Percentiles rank a stretch among this genome's conserved stretches.
Conservation (phyloP, 2,113 vertebrate species). For the Camarhynchus parvulus region DNA sequence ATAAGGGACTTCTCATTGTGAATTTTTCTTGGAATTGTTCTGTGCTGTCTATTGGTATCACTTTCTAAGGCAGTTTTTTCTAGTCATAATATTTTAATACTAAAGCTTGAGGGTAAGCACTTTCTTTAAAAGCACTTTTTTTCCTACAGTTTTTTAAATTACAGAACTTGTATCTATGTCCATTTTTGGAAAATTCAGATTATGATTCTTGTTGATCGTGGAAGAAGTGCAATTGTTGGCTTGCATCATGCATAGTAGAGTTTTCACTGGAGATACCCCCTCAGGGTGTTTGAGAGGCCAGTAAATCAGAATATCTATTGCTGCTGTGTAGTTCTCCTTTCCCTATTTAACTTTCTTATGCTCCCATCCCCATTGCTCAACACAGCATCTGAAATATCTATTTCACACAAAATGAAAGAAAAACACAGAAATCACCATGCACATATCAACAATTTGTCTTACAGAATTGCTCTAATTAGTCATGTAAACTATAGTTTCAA, state of each 20-base stretch:
- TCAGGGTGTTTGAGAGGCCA: background rate
- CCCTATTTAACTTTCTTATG: background rate
- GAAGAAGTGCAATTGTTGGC: background rate
- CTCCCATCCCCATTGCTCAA: background rate
- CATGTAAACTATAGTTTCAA: background rate
- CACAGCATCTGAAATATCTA: background rate
- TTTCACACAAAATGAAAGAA: background rate
- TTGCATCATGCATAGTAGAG: background rate
- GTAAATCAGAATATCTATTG: background rate
- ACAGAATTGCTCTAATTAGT: background rate
- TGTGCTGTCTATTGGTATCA: background rate
- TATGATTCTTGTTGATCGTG: background rate
- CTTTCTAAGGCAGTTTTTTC: background rate
- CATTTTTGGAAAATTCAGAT: background rate
- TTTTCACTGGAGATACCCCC: background rate
- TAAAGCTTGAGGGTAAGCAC: background rate
- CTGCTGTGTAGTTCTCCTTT: background rate
- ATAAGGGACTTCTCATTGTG: background rate
- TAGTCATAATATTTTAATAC: background rate
- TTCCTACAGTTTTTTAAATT: background rate
- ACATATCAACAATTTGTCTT: background rate
- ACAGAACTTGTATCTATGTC: background rate
- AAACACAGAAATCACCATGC: background rate
- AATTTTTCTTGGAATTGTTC: background rate
- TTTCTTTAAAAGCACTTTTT: background rate